Evolutionary conservation across 23 tunicate species (phyloP), one percentile per base, ranked within the genome.

Genomic region (Ascidia mentula): DNA sequence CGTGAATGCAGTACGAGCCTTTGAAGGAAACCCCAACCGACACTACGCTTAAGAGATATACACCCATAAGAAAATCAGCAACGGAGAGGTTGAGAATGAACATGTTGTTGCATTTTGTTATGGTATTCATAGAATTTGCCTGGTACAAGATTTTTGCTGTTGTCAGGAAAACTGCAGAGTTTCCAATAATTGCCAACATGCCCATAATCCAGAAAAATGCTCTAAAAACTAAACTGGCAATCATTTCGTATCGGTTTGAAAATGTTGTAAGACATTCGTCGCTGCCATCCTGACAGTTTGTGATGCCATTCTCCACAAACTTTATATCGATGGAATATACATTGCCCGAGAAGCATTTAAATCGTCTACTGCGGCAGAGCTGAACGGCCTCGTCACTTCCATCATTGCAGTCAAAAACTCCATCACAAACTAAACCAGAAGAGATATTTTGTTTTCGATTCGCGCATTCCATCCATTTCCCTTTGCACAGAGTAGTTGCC

Each of bases 1-100:
- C 40, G 20, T 73, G 30, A 76, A 12, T n/a, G 77, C 95, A 89
- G 72, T 83, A 89, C 2, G 22, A 26, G 24, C 65, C 65, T 9
- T 53, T 6, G 13, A 73, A 89, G 37, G 77, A 35, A 7, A 69
- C 40, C 0, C 83, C 74, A 69, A 78, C 74, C 30, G 79, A 72
- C 24, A 33, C 85, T 18, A 79, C 72, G 31, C 69, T 0, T 0
- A 89, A 60, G 31, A 89, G 72, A 69, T 89, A 89, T 45, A 84
- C 40, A 36, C 95, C 95, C 95, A 89, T 89, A 33, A 89, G 73
- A 45, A 84, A 84, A 75, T 89, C 95, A 0, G 95, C 80, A 30
- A 84, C 20, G 31, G 95, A 86, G 31, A 89, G 77, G 40, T 89
- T 84, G 32, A 89, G 72, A 30, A 89, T 87, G 79, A 89, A 71